Evolutionary conservation across 2,113 vertebrate species (phyloP).

Genomic region (Gambusia affinis): DNA sequence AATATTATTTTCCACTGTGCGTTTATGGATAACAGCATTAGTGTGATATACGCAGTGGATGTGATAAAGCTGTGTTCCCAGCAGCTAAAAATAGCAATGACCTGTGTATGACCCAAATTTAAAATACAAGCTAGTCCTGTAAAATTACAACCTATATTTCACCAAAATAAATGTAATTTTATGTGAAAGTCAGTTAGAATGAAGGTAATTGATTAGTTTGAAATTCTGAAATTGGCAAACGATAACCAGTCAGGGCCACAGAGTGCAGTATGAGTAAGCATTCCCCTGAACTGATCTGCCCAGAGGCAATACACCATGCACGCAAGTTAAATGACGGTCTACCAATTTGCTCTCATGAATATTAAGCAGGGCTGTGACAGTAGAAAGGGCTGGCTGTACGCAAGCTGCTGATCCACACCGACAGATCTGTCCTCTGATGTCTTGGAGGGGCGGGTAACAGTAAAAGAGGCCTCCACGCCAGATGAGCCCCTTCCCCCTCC

Average conservation of each 20-base stretch:
- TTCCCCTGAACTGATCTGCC: conserved; percentile 76
- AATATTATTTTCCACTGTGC: conserved; percentile 20
- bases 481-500: conserved; percentile 49
- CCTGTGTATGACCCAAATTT: conserved; percentile 38
- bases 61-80: conserved; percentile 21
- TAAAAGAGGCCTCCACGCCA: conserved; percentile 62
- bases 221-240: conserved; percentile 33
- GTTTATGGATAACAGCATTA: conserved; percentile 20
- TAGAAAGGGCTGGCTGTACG: conserved; percentile 69
- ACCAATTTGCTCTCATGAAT: conserved; percentile 88
- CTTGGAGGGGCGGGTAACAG: conserved; percentile 56
- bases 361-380: conserved; percentile 82
- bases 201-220: conserved; percentile 21
- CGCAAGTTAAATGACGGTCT: conserved; percentile 82
- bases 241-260: conserved; percentile 28
- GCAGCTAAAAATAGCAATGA: conserved; percentile 42
- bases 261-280: conserved; percentile 71
- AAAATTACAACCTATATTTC: not conserved
- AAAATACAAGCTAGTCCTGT: conserved; percentile 12
- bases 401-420: conserved; percentile 75
- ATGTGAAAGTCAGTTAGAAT: conserved; percentile 18
- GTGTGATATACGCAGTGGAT: conserved; percentile 21
- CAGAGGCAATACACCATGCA: conserved; percentile 74
- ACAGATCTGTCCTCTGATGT: conserved; percentile 83
- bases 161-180: conserved; percentile 4